These are phyloP conservation scores for Psittacula derbiana DNA, from an alignment of 2,797 vertebrate genomes.

Conservation along the genomic window DNA sequence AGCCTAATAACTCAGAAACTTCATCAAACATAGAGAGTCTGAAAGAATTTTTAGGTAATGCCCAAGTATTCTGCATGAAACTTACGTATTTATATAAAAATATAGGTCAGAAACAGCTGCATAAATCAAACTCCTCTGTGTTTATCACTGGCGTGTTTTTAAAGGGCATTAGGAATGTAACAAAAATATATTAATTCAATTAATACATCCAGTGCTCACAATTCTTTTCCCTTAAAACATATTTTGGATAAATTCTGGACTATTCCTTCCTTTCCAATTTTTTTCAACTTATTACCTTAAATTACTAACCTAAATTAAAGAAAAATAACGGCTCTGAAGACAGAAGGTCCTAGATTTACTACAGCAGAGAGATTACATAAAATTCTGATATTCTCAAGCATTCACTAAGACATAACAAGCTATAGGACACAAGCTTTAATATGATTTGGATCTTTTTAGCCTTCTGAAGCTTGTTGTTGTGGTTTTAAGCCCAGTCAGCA, in stretches of 20 bases:
- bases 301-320: not conserved
- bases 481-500: too few species aligned
- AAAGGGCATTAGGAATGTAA: not conserved
- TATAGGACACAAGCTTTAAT: not conserved
- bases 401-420: not conserved
- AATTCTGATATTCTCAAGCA: not conserved
- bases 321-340: not conserved
- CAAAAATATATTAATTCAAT: not conserved
- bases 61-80: not conserved
- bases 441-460: rapidly evolving
- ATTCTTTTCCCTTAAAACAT: not conserved
- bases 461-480: not conserved
- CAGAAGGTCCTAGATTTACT: not conserved
- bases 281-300: not conserved
- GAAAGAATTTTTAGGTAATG: not conserved
- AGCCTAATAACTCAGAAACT: not conserved
- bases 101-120: not conserved
- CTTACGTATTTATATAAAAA: not conserved
- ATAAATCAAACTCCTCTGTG: not conserved
- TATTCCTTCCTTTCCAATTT: not conserved
- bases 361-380: not conserved
- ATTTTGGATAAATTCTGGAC: not conserved
- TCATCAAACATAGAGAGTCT: not conserved
- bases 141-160: not conserved
- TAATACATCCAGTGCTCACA: not conserved